Base-by-base conservation (phyloP, 2,888 invertebrate genomes). In the Tinea semifulvella region DNA sequence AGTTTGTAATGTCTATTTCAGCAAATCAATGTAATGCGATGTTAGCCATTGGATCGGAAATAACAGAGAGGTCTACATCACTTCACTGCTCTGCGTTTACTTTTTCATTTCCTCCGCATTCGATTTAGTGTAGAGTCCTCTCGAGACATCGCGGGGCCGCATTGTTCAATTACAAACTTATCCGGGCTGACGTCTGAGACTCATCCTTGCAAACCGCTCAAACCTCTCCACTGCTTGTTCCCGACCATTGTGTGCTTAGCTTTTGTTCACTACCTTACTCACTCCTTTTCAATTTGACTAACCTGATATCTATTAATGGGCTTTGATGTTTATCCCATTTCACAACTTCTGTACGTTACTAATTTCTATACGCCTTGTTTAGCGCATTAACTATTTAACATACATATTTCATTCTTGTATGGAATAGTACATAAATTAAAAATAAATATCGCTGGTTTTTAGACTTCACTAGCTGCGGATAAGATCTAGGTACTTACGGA, bases 151-250 rank as follows among this genome's bases (percentile, higher is more conserved):
- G 42, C 38, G 43, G 42, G 39, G 31, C 40, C 35, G 39, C 46
- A 53, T 52, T 52, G 51, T 52, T 52, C 52, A 54, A 55, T 52
- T 54, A 55, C 49, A 52, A 53, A 54, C 50, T 53, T 51, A 51
- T 44, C 47, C 49, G 46, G 43, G 42, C 27, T 39, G 28, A 42
- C 43, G 46, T 46, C 46, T 43, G 43, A 17, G 14, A 35, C 36
- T 20, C 28, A 43, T 19, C 13, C 22, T 35, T 22, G 22, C n/a
- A n/a, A 35, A 43, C 17, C 44, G 44, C 22, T 38, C 44, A 40
- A 40, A 40, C 40, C 40, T 40, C 40, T 40, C 40, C 22, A 22
- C 22, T 22, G 18, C 40, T 40, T 40, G 40, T 40, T 40, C 38
- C 18, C 40, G 11, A 22, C 27, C 27, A 42, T 42, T 42, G 27